Percentiles rank a stretch among this genome's conserved stretches.
phyloP scores from a whole-genome alignment of 2,888 invertebrate species.

The Caenorhabditis afra region DNA sequence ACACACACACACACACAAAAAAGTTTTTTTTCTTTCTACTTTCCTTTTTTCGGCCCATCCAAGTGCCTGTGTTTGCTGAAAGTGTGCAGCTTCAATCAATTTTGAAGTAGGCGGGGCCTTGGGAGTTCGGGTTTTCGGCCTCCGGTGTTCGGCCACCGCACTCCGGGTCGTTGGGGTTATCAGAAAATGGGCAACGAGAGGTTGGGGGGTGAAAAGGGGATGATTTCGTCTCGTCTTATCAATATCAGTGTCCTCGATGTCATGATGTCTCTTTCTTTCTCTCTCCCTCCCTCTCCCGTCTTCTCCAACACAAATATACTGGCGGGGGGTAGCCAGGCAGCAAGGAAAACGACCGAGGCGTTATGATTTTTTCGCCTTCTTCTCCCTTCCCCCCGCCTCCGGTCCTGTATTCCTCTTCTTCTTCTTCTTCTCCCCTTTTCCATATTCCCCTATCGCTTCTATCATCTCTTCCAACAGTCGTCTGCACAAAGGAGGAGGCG shows the following conservation, averaged over 20 bases:
- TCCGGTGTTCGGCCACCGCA: too few species aligned
- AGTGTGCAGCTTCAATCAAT: too few species aligned
- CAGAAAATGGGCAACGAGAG: too few species aligned
- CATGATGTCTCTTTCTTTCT: conserved; percentile 14
- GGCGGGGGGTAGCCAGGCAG: too few species aligned
- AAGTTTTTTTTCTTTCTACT: too few species aligned
- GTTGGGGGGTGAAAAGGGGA: too few species aligned
- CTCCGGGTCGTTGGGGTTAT: too few species aligned
- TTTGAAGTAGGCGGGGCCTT: too few species aligned
- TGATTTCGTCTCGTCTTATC: conserved; percentile 34
- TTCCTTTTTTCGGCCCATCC: not conserved
- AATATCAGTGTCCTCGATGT: conserved; percentile 8
- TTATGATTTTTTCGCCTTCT: not conserved
- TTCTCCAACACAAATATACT: conserved; percentile 7
- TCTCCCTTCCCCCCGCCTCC: not conserved
- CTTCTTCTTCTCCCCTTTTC: not conserved
- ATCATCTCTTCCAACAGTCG: not conserved
- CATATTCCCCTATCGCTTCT: not conserved
- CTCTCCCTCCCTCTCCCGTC: conserved; percentile 18
- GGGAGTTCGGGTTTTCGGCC: too few species aligned
- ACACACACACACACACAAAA: too few species aligned
- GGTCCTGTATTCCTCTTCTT: not conserved
- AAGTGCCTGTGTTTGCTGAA: too few species aligned
- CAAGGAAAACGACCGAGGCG: not conserved
- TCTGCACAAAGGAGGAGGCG: too few species aligned